These are phyloP conservation scores for Thomomys bottae DNA, from an alignment of 2,113 vertebrate genomes.

Conservation along the genomic window DNA sequence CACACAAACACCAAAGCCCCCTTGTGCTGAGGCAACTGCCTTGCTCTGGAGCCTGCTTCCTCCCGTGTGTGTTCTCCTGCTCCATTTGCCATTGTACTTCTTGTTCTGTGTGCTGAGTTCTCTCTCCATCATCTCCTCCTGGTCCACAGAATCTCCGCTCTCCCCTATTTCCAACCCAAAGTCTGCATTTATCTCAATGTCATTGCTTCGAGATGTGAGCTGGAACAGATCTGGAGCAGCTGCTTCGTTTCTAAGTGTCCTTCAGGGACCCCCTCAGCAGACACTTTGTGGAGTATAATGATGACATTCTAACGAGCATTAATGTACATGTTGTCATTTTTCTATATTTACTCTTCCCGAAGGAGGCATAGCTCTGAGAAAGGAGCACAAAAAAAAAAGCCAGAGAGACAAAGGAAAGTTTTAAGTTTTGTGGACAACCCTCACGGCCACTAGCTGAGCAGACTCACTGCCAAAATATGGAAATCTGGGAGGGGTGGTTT, in stretches of 20 bases:
- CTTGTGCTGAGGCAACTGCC: background rate
- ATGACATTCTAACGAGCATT: constrained; percentile 91
- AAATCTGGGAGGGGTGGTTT: background rate
- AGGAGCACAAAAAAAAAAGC: constrained; percentile 66
- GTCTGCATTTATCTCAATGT: constrained; percentile 85
- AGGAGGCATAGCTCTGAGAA: constrained; percentile 86
- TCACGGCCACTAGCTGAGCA: accelerated
- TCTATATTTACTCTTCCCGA: constrained; percentile 90
- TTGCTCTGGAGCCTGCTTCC: too few species aligned
- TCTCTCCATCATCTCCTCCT: background rate
- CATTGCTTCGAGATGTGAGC: constrained; percentile 88
- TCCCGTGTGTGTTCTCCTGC: accelerated
- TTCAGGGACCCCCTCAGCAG: constrained; percentile 89
- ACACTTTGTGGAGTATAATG: constrained; percentile 89
- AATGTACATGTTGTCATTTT: constrained; percentile 90
- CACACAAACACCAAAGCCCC: background rate
- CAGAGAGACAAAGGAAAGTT: constrained; percentile 74
- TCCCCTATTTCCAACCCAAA: background rate
- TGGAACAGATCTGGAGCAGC: constrained; percentile 91
- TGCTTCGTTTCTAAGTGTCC: constrained; percentile 90
- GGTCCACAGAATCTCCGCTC: background rate
- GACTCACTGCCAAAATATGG: background rate
- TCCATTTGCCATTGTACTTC: background rate
- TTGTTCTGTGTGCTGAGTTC: background rate
- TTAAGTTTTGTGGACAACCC: constrained; percentile 70